These are phyloP conservation scores for Cromileptes altivelis DNA, from an alignment of 2,113 vertebrate species.

Conservation along the genomic window DNA sequence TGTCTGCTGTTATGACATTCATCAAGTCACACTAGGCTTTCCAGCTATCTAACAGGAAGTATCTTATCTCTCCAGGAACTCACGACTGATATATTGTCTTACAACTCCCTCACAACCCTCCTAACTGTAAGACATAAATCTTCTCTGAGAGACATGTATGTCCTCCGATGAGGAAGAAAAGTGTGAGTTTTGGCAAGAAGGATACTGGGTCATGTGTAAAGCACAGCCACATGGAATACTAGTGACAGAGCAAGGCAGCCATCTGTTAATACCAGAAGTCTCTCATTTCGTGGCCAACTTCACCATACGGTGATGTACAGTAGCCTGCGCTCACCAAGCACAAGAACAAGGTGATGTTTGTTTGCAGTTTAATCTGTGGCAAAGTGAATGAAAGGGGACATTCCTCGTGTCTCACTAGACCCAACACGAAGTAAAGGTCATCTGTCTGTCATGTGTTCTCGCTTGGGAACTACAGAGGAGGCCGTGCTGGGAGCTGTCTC, in stretches of 20 bases:
- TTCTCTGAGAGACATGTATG: constrained; percentile 44
- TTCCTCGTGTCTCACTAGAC: constrained; percentile 47
- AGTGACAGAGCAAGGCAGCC: constrained; percentile 73
- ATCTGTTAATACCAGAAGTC: constrained; percentile 83
- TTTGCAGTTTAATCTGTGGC: constrained; percentile 65
- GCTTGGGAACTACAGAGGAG: constrained; percentile 44
- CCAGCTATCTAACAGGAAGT: constrained; percentile 49
- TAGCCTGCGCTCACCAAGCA: constrained; percentile 49
- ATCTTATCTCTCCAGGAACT: constrained; percentile 42
- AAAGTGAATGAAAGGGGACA: constrained; percentile 61
- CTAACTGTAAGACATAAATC: constrained; percentile 26
- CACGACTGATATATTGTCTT: constrained; percentile 36
- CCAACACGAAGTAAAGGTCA: constrained; percentile 66
- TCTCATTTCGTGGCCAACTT: constrained; percentile 74
- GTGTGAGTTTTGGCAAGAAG: constrained; percentile 64
- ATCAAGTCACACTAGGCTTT: constrained; percentile 21
- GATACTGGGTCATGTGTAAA: constrained; percentile 81
- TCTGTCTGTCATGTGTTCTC: constrained; percentile 58
- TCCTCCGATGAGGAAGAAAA: constrained; percentile 42
- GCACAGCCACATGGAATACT: constrained; percentile 76
- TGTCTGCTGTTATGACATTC: neutral
- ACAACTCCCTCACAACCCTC: constrained; percentile 16
- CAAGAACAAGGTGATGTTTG: constrained; percentile 62
- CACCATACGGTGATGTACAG: constrained; percentile 74
- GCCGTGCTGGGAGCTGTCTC: constrained; percentile 46